phyloP scores from a whole-genome alignment of 2,113 vertebrate species.

The Lasiurus borealis region DNA sequence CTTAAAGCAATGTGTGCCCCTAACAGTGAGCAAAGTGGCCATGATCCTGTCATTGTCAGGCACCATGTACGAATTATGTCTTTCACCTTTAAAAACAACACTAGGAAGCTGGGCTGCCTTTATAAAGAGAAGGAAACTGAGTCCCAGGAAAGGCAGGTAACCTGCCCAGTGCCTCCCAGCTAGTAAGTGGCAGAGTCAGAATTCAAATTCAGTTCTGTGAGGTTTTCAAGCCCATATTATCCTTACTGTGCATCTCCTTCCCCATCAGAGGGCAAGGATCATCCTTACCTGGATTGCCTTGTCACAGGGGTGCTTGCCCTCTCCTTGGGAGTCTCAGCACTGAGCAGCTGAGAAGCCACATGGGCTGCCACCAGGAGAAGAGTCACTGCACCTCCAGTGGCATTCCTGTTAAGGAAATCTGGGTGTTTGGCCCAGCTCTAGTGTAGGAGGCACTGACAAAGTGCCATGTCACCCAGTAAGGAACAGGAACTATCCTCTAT shows the following conservation, averaged over 20 bases:
- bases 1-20: neutral
- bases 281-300: neutral
- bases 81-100: neutral
- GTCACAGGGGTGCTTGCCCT: accelerated
- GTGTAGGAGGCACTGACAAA: neutral
- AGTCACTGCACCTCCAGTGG: neutral
- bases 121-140: neutral
- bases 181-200: neutral
- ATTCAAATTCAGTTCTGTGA: neutral
- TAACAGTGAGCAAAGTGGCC: accelerated
- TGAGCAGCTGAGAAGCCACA: neutral
- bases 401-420: neutral
- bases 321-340: neutral
- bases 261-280: neutral
- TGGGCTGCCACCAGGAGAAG: neutral
- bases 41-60: neutral
- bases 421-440: neutral
- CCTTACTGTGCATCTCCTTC: neutral
- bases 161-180: neutral
- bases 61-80: neutral
- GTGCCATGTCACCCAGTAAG: neutral
- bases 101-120: neutral
- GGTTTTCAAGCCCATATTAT: neutral
- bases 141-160: neutral
- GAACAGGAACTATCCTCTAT: neutral